Evolutionary conservation across 2,113 vertebrate genomes (phyloP), one percentile per base, ranked within the genome.

Genomic region (Clupea harengus): DNA sequence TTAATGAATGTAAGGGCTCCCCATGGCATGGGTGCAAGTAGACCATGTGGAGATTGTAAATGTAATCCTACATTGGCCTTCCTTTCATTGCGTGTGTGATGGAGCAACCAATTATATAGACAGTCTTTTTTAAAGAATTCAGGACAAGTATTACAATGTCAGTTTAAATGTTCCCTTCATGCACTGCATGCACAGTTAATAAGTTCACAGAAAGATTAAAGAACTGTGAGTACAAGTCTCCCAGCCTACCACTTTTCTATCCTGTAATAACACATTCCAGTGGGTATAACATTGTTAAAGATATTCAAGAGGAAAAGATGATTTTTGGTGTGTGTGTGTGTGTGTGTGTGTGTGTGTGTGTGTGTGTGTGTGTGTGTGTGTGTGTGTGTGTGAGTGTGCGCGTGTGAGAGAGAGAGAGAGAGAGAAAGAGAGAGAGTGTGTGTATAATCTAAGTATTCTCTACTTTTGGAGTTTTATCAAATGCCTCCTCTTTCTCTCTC

Each of bases 401-500:
- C 2, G 25, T 15, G 67, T 39, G n/a, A 75, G 67, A 78, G 28
- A 78, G 25, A 75, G 4, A 60, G 18, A 60, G 18, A 60, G 4
- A 60, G 54, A 60, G 54, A n/a, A 60, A 22, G 20, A 3, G 57
- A n/a, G n/a, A 28, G 64, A 67, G 64, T 86, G 83, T 44, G 83
- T 39, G 39, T 39, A 78, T 47, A 6, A 89, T 87, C 86, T 39
- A 39, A 39, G 39, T 39, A 39, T 39, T 39, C 39, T 39, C 39
- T 39, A 89, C 88, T 57, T 92, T 54, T 85, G 83, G 90, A 78
- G 82, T 89, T 84, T 86, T 4, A 90, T 83, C 82, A 64, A 22
- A 60, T 50, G 89, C 84, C 39, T 91, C 85, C 88, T 28, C 85
- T 91, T 88, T 91, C 46, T 90, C 84, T 67, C 85, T 87, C 57